Evolutionary conservation across 2,797 vertebrate species (phyloP), one percentile per base, ranked within the genome.

Genomic region (Telmatherina bonti): DNA sequence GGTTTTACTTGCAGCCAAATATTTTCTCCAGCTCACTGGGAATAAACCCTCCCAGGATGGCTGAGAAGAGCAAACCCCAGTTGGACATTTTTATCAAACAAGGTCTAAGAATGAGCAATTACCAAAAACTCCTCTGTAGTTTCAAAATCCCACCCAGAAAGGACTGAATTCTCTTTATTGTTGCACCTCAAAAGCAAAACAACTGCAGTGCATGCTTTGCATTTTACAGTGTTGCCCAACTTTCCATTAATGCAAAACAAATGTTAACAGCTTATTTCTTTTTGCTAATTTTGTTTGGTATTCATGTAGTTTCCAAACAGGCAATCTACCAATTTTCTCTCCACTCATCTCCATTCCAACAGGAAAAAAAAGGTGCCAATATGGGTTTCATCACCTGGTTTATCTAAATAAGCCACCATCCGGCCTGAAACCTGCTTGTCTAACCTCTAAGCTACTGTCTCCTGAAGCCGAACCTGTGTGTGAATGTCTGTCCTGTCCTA

Each of bases 381-480:
- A 20, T 61, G 62, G 29, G 57, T 68, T 79, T 79, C 53, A 63
- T 66, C 73, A 71, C 76, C 22, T 49, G 20, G 57, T 72, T 72
- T 71, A 49, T 77, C 59, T 56, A 69, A 81, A 67, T 53, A 53
- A 63, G 10, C 24, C 55, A 35, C 52, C 69, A 75, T 82, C 78
- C 58, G 49, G 53, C 45, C 57, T 24, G 57, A 68, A 84, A 71
- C 55, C 55, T 63, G 62, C 68, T 70, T 65, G 43, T 78, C 51
- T 71, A 51, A 68, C 62, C 66, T 73, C 45, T 49, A 66, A 69
- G 72, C 66, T 57, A 7, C 41, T 33, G 56, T 38, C 38, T 55
- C 67, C 71, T 67, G 26, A 71, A 62, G 43, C 52, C 16, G 31
- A 60, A 64, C 38, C 9, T 70, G 59, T 76, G 62, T 80, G 52